Conservation (phyloP, 2,888 invertebrate species). For the Allygus modestus region DNA sequence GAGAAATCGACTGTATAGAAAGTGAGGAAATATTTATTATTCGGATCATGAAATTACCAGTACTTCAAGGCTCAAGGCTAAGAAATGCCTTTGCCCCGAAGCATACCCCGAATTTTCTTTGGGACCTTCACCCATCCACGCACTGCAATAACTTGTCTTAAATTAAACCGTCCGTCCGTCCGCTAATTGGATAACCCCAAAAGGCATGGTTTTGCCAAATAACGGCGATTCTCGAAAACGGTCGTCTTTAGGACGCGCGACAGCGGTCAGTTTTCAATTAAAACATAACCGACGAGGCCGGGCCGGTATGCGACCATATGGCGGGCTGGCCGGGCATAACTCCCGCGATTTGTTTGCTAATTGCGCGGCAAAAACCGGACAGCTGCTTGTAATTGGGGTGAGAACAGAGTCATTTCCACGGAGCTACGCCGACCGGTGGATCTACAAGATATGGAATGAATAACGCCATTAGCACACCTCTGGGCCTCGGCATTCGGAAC, state of each 20-base stretch:
- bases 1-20: too few species aligned
- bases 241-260: slow-evolving; percentile 7
- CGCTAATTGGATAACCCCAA: not conserved
- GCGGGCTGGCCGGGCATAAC: slow-evolving; percentile 2
- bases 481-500: not conserved
- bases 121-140: too few species aligned
- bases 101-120: too few species aligned
- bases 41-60: too few species aligned
- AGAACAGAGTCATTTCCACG: slow-evolving; percentile 37
- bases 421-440: not conserved
- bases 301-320: slow-evolving; percentile 31
- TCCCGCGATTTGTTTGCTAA: slow-evolving; percentile 44
- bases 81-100: too few species aligned
- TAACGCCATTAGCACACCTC: slow-evolving; percentile 12
- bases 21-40: too few species aligned
- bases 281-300: slow-evolving; percentile 31
- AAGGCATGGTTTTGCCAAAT: slow-evolving; percentile 1
- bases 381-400: slow-evolving; percentile 43
- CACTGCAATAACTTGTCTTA: too few species aligned
- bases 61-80: too few species aligned
- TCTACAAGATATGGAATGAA: not conserved
- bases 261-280: slow-evolving; percentile 50
- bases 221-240: slow-evolving; percentile 10
- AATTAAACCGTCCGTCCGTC: too few species aligned
- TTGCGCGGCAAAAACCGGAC: slow-evolving; percentile 51